These are phyloP conservation scores for Phycodurus eques DNA, from an alignment of 2,113 vertebrate species.

Conservation along the genomic window DNA sequence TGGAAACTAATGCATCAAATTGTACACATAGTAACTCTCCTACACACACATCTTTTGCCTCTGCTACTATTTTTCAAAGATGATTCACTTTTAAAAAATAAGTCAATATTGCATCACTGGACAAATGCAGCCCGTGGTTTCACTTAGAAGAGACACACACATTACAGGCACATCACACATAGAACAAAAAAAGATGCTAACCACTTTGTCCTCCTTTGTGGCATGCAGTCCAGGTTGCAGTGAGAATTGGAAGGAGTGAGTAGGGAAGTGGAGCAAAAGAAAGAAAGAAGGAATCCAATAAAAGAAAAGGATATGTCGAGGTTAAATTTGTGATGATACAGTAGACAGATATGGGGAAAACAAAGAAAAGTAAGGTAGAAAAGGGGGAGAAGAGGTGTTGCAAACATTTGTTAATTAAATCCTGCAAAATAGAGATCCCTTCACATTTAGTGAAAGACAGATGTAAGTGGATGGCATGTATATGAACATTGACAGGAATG, in stretches of 20 bases:
- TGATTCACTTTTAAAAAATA: not conserved
- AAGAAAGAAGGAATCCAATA: constrained; percentile 18
- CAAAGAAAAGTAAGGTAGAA: constrained; percentile 20
- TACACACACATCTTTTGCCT: constrained; percentile 24
- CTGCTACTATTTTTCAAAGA: constrained; percentile 5
- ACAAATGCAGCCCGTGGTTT: constrained; percentile 35
- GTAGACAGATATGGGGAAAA: constrained; percentile 25
- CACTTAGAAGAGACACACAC: constrained; percentile 22
- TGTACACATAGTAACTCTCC: constrained; percentile 43
- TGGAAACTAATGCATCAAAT: constrained; percentile 23
- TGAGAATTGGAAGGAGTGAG: constrained; percentile 64
- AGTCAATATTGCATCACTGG: not conserved
- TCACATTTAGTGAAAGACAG: constrained; percentile 23
- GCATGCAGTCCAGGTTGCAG: constrained; percentile 96
- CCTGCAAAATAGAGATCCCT: constrained; percentile 32
- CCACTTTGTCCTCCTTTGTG: constrained; percentile 99
- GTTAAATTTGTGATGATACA: constrained; percentile 11
- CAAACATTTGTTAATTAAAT: constrained; percentile 62
- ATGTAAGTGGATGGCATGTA: constrained; percentile 9
- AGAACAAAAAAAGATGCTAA: constrained; percentile 84
- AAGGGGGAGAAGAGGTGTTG: constrained; percentile 38
- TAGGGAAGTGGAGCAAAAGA: constrained; percentile 29
- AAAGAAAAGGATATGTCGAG: not conserved
- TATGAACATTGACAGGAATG: constrained; percentile 22
- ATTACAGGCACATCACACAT: constrained; percentile 52